Evolutionary conservation across 2,113 vertebrate genomes (phyloP).

Genomic region (Sus scrofa): T2T-Sscrofa CM000820.6:18447001-18447500

Average conservation of each 20-base stretch:
- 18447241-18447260: background rate
- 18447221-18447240: background rate
- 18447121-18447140: conserved; percentile 6
- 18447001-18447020: background rate
- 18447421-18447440: background rate
- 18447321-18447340: conserved; percentile 1
- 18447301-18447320: conserved; percentile 38
- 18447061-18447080: background rate
- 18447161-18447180: background rate
- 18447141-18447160: background rate
- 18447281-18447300: conserved; percentile 39
- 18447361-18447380: background rate
- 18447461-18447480: background rate
- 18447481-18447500: conserved; percentile 6
- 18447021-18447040: conserved; percentile 12
- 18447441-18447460: conserved; percentile 15
- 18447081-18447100: background rate
- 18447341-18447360: conserved; percentile 8
- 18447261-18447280: too few species aligned
- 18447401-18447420: background rate
- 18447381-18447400: background rate
- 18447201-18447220: background rate
- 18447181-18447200: background rate
- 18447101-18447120: conserved; percentile 9
- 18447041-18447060: background rate